These are phyloP conservation scores for Aphyosemion australe DNA, from an alignment of 2,113 vertebrate genomes.

Conservation along the genomic window DNA sequence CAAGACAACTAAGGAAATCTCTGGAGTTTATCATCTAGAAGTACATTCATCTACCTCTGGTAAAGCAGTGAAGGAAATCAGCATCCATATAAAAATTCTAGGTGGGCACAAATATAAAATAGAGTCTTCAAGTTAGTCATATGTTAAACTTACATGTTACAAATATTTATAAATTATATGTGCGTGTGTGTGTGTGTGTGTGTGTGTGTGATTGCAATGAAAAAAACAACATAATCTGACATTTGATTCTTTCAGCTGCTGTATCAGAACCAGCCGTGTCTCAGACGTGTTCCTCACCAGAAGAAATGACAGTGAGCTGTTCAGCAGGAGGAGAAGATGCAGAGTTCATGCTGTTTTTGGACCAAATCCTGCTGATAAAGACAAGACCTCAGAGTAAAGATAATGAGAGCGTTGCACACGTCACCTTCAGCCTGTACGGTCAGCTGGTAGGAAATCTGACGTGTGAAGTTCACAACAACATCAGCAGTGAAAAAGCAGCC, in stretches of 20 bases:
- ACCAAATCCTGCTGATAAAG: not conserved
- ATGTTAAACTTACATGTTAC: too few species aligned
- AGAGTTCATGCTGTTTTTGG: conserved; percentile 31
- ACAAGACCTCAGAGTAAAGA: not conserved
- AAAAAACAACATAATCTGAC: too few species aligned
- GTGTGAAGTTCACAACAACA: conserved; percentile 33
- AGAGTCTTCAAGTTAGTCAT: too few species aligned
- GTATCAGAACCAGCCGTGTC: conserved; percentile 22
- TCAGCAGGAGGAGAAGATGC: conserved; percentile 27
- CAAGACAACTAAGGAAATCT: not conserved
- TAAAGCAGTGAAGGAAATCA: rapidly evolving
- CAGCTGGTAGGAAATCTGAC: conserved; percentile 28
- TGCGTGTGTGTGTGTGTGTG: too few species aligned
- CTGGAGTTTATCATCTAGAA: conserved; percentile 30
- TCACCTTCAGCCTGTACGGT: conserved; percentile 24
- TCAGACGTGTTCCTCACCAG: conserved; percentile 40
- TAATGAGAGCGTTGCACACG: not conserved
- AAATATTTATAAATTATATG: too few species aligned
- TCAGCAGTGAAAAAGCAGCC: conserved; percentile 13
- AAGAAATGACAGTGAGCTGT: conserved; percentile 34
- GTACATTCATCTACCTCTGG: not conserved
- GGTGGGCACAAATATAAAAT: conserved; percentile 23
- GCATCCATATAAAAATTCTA: conserved; percentile 28
- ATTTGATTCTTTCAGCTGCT: conserved; percentile 31
- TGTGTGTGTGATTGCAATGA: too few species aligned